Evolutionary conservation across 2,113 vertebrate genomes (phyloP).

Genomic region (Aspidoscelis tigris): DNA sequence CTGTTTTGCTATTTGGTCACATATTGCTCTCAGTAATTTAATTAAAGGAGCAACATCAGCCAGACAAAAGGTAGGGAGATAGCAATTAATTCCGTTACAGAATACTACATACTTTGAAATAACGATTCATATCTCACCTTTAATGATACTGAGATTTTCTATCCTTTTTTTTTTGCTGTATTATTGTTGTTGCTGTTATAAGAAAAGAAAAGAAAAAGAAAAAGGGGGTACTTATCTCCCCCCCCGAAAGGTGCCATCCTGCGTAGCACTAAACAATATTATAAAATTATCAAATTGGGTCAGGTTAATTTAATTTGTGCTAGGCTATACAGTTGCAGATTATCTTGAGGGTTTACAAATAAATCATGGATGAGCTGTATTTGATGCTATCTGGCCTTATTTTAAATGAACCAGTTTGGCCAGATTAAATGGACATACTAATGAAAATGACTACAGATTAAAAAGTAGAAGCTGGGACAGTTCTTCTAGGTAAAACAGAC

Average conservation of each 20-base stretch:
- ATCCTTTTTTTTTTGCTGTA: background rate
- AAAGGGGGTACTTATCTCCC: background rate
- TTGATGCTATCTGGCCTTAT: slow-evolving; percentile 27
- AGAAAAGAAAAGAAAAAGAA: background rate
- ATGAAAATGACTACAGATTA: slow-evolving; percentile 62
- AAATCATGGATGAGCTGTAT: slow-evolving; percentile 47
- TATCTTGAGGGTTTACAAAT: slow-evolving; percentile 41
- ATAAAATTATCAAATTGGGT: slow-evolving; percentile 20
- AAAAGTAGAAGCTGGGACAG: slow-evolving; percentile 40
- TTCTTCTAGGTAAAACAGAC: slow-evolving; percentile 50
- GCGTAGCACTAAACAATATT: slow-evolving; percentile 1
- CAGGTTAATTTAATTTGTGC: slow-evolving; percentile 21
- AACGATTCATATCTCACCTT: background rate
- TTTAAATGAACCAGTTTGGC: slow-evolving; percentile 44
- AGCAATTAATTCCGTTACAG: too few species aligned
- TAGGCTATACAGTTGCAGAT: slow-evolving; percentile 37
- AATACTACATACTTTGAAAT: too few species aligned
- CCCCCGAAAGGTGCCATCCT: background rate
- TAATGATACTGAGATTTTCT: background rate
- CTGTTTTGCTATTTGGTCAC: too few species aligned
- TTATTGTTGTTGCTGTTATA: background rate
- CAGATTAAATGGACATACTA: slow-evolving; percentile 53
- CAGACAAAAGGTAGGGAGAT: too few species aligned
- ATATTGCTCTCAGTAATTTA: too few species aligned
- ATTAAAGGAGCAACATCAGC: too few species aligned